phyloP scores from a whole-genome alignment of 2,888 invertebrate species.

The Eilema griseolum region DNA sequence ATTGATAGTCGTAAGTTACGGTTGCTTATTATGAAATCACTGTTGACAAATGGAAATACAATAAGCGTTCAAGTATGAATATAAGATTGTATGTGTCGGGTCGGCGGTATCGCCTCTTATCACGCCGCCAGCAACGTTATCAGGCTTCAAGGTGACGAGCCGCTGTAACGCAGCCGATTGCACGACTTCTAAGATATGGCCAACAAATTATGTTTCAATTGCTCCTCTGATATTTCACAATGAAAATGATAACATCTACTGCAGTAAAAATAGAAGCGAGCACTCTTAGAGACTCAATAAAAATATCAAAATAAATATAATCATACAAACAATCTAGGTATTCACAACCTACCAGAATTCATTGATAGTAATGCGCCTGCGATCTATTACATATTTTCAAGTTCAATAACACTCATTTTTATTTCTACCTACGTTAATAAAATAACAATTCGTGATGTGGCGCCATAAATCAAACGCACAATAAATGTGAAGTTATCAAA shows the following conservation, averaged over 20 bases:
- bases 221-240: slow-evolving; percentile 49
- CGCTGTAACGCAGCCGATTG: slow-evolving; percentile 76
- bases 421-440: slow-evolving; percentile 5
- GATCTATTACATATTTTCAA: slow-evolving; percentile 34
- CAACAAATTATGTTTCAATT: slow-evolving; percentile 52
- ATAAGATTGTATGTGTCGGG: slow-evolving; percentile 41
- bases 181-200: slow-evolving; percentile 65
- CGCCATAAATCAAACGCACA: slow-evolving; percentile 34
- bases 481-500: slow-evolving; percentile 26
- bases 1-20: slow-evolving; percentile 14
- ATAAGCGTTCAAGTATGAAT: slow-evolving; percentile 35
- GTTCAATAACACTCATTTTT: slow-evolving; percentile 47
- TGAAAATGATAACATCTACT: slow-evolving; percentile 35
- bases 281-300: not conserved
- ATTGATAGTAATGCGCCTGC: slow-evolving; percentile 31
- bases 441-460: slow-evolving; percentile 34
- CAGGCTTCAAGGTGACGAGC: slow-evolving; percentile 82
- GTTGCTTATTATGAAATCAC: slow-evolving; percentile 34
- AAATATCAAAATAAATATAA: not conserved
- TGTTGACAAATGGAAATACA: slow-evolving; percentile 38
- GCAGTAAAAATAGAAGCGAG: not conserved
- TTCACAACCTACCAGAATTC: slow-evolving; percentile 24
- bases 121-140: slow-evolving; percentile 65
- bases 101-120: slow-evolving; percentile 49
- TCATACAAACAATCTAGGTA: not conserved